Evolutionary conservation across 1,140 invertebrate species (phyloP).

Genomic region (Neuroterus valhalla): DNA sequence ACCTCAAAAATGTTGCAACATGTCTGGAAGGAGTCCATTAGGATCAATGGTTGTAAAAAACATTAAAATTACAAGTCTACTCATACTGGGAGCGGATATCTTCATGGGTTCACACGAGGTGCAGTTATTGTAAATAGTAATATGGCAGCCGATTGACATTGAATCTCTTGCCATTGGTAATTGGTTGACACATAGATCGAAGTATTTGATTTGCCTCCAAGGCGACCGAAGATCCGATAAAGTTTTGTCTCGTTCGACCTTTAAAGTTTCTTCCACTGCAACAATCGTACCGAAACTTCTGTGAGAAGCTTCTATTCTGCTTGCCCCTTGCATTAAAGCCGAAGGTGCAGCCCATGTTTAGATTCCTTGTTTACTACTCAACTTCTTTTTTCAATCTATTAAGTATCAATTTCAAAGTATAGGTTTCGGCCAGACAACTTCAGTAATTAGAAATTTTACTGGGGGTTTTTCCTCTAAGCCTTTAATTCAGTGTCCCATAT

Average conservation of each 20-base stretch:
- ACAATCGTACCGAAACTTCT: constrained; percentile 23
- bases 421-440: too few relatives aligned
- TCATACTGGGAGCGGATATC: constrained; percentile 64
- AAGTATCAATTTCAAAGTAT: too few relatives aligned
- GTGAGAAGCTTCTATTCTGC: constrained; percentile 32
- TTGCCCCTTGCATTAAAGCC: constrained; percentile 37
- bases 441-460: too few relatives aligned
- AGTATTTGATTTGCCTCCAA: constrained; percentile 53
- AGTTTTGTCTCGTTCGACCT: constrained; percentile 51
- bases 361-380: too few relatives aligned
- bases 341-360: not conserved
- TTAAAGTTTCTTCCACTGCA: constrained; percentile 44
- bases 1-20: not conserved
- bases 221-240: constrained; percentile 51
- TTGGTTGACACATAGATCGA: constrained; percentile 57
- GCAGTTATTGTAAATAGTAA: constrained; percentile 55
- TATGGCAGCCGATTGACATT: constrained; percentile 59
- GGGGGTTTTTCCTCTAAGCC: too few relatives aligned
- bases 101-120: constrained; percentile 65
- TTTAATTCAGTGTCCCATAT: too few relatives aligned
- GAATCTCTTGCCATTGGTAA: constrained; percentile 57
- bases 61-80: not conserved
- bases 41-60: not conserved
- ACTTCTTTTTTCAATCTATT: too few relatives aligned
- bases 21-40: not conserved